Conservation (phyloP, 2,797 vertebrate genomes). For the Psittacula echo region DNA sequence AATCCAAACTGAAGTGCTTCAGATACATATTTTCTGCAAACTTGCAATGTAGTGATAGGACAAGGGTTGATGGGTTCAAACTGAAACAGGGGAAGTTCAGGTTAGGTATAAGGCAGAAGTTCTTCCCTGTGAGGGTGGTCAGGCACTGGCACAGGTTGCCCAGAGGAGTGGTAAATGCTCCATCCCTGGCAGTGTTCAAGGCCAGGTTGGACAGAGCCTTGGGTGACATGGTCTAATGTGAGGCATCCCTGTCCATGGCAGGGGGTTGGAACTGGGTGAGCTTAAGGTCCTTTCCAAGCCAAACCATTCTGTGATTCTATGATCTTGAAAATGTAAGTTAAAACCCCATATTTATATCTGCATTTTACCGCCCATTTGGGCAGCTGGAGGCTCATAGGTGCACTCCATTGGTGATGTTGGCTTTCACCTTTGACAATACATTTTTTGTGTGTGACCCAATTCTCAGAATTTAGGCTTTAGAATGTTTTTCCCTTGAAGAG, state of each 20-base stretch:
- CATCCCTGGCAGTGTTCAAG: neutral
- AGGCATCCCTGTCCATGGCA: neutral
- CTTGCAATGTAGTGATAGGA: neutral
- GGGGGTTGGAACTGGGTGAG: neutral
- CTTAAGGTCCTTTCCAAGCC: neutral
- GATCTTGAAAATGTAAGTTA: neutral
- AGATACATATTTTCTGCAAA: neutral
- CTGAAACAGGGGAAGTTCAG: neutral
- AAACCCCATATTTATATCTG: neutral
- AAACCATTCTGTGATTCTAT: neutral
- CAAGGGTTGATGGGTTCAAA: neutral
- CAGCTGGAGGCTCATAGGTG: neutral
- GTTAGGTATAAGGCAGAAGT: neutral
- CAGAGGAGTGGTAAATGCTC: neutral
- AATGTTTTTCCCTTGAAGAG: neutral
- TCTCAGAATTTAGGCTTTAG: neutral
- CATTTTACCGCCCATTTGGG: neutral
- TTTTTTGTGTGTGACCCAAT: accelerated
- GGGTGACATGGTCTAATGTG: neutral
- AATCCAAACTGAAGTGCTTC: neutral
- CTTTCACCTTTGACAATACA: neutral
- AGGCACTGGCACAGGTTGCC: neutral
- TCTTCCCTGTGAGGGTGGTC: neutral
- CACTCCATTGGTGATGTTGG: neutral
- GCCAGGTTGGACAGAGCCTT: neutral